These are phyloP conservation scores for Nannospalax galili DNA, from an alignment of 2,113 vertebrate species.

Conservation along the genomic window DNA sequence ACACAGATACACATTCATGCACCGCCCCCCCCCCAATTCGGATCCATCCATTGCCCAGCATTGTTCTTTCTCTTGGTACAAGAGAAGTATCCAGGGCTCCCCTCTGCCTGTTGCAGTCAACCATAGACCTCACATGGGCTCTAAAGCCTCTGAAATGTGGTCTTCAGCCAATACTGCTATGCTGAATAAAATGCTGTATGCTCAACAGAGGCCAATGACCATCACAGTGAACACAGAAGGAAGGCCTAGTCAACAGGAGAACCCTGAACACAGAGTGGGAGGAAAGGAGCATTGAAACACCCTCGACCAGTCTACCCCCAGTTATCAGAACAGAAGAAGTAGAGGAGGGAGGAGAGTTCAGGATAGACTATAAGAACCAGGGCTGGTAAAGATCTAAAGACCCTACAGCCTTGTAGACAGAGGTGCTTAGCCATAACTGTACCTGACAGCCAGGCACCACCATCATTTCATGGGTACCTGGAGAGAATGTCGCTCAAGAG, in stretches of 20 bases:
- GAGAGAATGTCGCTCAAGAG: background rate
- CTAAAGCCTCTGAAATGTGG: background rate
- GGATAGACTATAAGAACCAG: too few relatives aligned
- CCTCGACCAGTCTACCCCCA: background rate
- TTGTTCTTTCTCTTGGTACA: background rate
- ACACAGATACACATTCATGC: background rate
- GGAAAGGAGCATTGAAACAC: too few relatives aligned
- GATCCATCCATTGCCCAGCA: background rate
- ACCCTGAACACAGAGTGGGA: too few relatives aligned
- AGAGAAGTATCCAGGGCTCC: too few relatives aligned
- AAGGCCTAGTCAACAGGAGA: background rate
- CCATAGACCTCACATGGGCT: too few relatives aligned
- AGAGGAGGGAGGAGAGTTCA: rapidly evolving
- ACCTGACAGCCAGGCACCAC: background rate
- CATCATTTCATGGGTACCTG: rapidly evolving
- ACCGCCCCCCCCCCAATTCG: rapidly evolving
- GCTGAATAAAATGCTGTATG: rapidly evolving
- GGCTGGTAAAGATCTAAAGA: background rate
- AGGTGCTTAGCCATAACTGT: background rate
- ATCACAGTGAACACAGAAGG: rapidly evolving
- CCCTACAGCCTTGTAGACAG: background rate
- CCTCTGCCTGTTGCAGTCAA: too few relatives aligned
- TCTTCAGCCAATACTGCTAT: background rate
- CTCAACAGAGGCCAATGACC: rapidly evolving
- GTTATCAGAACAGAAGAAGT: background rate